Evolutionary conservation across 2,113 vertebrate genomes (phyloP).

Genomic region (Menura novaehollandiae): DNA sequence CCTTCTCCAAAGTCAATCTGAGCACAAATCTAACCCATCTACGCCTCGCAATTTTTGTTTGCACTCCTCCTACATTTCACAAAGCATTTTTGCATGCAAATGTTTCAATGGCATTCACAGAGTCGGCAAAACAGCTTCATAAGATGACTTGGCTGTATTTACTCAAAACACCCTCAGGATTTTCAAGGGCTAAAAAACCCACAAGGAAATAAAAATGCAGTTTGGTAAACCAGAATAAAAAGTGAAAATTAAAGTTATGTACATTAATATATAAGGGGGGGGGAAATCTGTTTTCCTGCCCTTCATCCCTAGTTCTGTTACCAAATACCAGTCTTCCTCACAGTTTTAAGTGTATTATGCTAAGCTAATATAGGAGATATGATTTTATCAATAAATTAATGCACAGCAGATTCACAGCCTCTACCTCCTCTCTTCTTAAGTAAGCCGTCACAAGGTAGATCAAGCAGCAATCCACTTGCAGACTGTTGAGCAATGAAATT

Average conservation of each 20-base stretch:
- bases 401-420: neutral
- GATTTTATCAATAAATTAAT: neutral
- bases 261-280: neutral
- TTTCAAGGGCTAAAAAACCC: neutral
- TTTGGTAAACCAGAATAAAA: neutral
- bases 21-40: neutral
- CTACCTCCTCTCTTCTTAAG: neutral
- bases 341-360: neutral
- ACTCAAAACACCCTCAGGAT: neutral
- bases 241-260: neutral
- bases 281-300: neutral
- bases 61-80: neutral
- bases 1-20: neutral
- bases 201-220: neutral
- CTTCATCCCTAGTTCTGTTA: neutral
- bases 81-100: neutral
- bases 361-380: neutral
- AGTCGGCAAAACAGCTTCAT: neutral
- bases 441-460: neutral
- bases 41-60: neutral
- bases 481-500: neutral
- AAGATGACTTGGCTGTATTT: neutral
- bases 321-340: neutral
- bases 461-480: neutral
- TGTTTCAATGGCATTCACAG: neutral